Conservation (phyloP, 2,797 vertebrate genomes). For the Coranthus polyacanthus region DNA sequence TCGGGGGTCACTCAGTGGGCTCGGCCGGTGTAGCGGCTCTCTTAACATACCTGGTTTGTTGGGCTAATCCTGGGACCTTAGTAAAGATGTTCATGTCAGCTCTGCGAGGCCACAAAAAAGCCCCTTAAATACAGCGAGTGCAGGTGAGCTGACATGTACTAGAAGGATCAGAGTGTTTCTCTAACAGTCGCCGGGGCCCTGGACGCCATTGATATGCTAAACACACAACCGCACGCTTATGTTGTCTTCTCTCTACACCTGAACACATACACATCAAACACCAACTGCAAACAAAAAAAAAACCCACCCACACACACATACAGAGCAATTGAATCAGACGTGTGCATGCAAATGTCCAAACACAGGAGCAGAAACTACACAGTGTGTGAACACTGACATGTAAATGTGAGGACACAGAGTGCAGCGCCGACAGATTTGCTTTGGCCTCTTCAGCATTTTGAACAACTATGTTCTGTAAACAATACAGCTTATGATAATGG, state of each 20-base stretch:
- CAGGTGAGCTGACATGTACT: constrained; percentile 67
- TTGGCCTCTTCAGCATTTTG: constrained; percentile 79
- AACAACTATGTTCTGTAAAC: constrained; percentile 60
- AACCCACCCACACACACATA: constrained; percentile 9
- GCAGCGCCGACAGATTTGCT: constrained; percentile 78
- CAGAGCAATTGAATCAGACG: constrained; percentile 20
- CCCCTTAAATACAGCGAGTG: constrained; percentile 83
- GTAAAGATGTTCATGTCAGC: constrained; percentile 90
- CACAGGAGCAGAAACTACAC: constrained; percentile 25
- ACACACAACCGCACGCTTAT: constrained; percentile 53
- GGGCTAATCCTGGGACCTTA: constrained; percentile 85
- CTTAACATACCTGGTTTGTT: constrained; percentile 87
- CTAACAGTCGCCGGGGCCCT: constrained; percentile 59
- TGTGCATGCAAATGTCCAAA: constrained; percentile 43
- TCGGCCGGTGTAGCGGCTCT: constrained; percentile 28
- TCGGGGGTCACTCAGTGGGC: constrained; percentile 3
- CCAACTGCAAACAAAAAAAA: constrained; percentile 37
- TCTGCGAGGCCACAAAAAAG: constrained; percentile 73
- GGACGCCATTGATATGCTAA: constrained; percentile 85
- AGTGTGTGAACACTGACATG: constrained; percentile 36
- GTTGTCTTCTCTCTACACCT: constrained; percentile 42
- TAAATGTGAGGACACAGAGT: constrained; percentile 54
- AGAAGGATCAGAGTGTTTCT: constrained; percentile 81
- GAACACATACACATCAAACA: constrained; percentile 24
- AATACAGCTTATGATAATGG: constrained; percentile 50